A percentile compares a stretch with the other conserved stretches of the same genome.
phyloP scores from a whole-genome alignment of 1,140 invertebrate species.

The Leucophenga varia region DNA sequence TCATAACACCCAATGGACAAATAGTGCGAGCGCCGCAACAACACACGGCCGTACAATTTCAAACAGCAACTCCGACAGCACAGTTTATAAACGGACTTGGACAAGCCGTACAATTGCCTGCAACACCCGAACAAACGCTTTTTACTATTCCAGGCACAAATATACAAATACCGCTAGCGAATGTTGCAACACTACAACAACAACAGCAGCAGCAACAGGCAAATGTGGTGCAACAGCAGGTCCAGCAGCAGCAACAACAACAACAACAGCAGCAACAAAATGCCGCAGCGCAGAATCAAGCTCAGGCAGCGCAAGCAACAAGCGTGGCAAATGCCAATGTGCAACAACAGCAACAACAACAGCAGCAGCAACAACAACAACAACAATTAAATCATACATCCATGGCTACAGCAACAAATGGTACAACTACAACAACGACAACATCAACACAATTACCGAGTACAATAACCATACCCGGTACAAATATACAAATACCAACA shows the following conservation, averaged over 20 bases:
- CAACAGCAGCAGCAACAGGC: constrained; percentile 23
- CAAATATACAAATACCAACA: constrained; percentile 63
- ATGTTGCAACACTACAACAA: constrained; percentile 23
- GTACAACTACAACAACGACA: constrained; percentile 2
- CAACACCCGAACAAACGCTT: constrained; percentile 59
- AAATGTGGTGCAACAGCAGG: constrained; percentile 36
- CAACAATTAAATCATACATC: too few relatives aligned
- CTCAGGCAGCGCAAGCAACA: not conserved
- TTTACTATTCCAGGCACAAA: constrained; percentile 63
- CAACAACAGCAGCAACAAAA: constrained; percentile 15
- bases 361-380: constrained; percentile 8
- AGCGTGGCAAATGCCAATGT: not conserved
- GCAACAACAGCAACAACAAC: constrained; percentile 22
- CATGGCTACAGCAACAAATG: too few relatives aligned
- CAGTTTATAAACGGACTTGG: constrained; percentile 62
- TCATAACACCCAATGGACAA: constrained; percentile 64
- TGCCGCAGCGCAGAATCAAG: not conserved
- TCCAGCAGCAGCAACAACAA: constrained; percentile 25
- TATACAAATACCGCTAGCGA: constrained; percentile 61
- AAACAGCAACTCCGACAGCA: constrained; percentile 41
- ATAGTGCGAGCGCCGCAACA: constrained; percentile 62
- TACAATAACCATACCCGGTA: constrained; percentile 62
- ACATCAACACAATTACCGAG: constrained; percentile 44
- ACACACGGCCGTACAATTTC: not conserved
- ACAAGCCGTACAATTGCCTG: constrained; percentile 63